Percentiles rank a stretch among this genome's conserved stretches.
Conservation (phyloP, 2,797 vertebrate species). For the Atherinosoma microstoma region DNA sequence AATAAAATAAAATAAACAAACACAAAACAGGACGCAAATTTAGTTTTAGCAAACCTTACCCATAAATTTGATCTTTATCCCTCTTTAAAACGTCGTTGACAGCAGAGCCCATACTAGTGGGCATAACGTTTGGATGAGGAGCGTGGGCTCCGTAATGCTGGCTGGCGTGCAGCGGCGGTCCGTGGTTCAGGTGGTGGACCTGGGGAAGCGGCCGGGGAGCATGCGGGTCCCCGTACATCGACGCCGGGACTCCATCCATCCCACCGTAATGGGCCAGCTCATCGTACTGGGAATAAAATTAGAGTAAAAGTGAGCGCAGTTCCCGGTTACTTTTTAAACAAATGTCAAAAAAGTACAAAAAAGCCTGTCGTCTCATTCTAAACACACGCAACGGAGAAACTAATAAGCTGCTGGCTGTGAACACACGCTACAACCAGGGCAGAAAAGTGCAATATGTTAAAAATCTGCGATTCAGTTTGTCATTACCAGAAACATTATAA, state of each 20-base stretch:
- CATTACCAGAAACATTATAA: constrained; percentile 97
- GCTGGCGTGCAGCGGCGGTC: constrained; percentile 97
- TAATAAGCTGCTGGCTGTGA: constrained; percentile 23
- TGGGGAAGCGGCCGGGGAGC: constrained; percentile 97
- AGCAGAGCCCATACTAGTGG: constrained; percentile 98
- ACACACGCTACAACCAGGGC: constrained; percentile 36
- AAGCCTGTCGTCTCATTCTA: constrained; percentile 54
- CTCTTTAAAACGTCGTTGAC: constrained; percentile 99
- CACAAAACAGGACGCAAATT: constrained; percentile 1
- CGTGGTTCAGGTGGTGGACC: constrained; percentile 99
- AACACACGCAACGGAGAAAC: constrained; percentile 40
- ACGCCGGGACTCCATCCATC: constrained; percentile 98
- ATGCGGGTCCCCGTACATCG: constrained; percentile 99
- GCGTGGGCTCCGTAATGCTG: constrained; percentile 99
- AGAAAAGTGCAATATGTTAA: constrained; percentile 42
- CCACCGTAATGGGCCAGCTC: constrained; percentile 99
- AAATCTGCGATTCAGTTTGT: constrained; percentile 47
- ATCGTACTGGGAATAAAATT: constrained; percentile 93
- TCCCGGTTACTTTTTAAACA: constrained; percentile 44
- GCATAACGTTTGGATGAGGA: constrained; percentile 99
- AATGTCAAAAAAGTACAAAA: constrained; percentile 49
- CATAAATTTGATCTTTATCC: constrained; percentile 99
- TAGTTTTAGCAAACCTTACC: constrained; percentile 86
- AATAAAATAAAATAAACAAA: not conserved
- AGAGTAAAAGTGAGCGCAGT: constrained; percentile 68